Percentiles rank a stretch among this genome's conserved stretches.
These are phyloP conservation scores for Neotoma lepida DNA, from an alignment of 2,113 vertebrate genomes.

Conservation along the genomic window DNA sequence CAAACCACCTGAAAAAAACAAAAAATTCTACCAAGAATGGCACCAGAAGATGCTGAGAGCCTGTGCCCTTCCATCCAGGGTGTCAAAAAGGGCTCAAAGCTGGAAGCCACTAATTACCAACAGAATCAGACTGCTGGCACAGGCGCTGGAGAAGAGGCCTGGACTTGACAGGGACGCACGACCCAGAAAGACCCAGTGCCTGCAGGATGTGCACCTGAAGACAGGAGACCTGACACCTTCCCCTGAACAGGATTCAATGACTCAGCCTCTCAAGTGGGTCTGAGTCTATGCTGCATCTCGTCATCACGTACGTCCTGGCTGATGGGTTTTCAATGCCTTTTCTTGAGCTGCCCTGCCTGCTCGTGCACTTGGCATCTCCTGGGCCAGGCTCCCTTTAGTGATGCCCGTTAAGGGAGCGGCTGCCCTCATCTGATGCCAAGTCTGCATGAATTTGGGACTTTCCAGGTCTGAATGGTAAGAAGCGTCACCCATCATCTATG, in stretches of 20 bases:
- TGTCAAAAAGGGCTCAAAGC: background rate
- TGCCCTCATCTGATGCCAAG: background rate
- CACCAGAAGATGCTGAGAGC: background rate
- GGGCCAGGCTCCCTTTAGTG: background rate
- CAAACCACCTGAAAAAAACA: too few species aligned
- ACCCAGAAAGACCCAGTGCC: rapidly evolving
- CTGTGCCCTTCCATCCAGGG: background rate
- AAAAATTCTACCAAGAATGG: background rate
- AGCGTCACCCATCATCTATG: background rate
- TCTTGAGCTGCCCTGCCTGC: too few species aligned
- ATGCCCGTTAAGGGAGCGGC: background rate
- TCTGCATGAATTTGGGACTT: background rate
- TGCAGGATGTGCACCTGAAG: background rate
- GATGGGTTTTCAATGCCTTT: background rate
- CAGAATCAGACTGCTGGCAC: rapidly evolving
- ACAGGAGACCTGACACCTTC: rapidly evolving
- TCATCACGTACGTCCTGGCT: background rate
- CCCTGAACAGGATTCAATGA: rapidly evolving
- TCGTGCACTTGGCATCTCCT: background rate
- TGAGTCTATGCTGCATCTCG: background rate
- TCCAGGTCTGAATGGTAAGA: background rate
- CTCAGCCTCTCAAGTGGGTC: background rate
- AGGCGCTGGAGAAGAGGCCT: rapidly evolving
- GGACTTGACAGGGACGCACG: rapidly evolving
- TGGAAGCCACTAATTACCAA: rapidly evolving